Base-by-base conservation (phyloP, 1,140 invertebrate genomes). In the Conopomorpha cramerella region DNA sequence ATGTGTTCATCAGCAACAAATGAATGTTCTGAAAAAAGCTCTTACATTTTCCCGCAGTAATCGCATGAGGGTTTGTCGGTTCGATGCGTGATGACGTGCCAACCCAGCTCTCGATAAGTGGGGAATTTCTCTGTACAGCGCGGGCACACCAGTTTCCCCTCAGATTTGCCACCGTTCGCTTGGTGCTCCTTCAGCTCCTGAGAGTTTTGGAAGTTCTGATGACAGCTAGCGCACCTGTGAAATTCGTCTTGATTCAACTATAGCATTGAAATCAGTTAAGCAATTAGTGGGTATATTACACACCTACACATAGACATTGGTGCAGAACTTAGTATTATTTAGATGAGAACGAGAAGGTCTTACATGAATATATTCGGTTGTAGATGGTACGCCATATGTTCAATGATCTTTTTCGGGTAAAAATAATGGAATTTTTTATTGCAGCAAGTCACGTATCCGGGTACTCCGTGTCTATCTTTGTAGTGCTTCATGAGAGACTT, bases 341-440 rank as follows among this genome's bases (percentile, higher is more conserved):
- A n/a, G n/a, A n/a, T n/a, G n/a, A n/a, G n/a, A n/a, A n/a, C n/a
- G n/a, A n/a, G n/a, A n/a, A n/a, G n/a, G n/a, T n/a, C 59, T 66
- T 59, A 76, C 71, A 65, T 76, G 44, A 73, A 76, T 39, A 71
- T 72, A 31, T 71, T 66, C 10, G 58, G 57, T 42, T 76, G 71
- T 4, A 76, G 46, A 44, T 76, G 71, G 43, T 47, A 71, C 8
- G 71, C 71, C 71, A 76, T 73, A 36, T 76, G 71, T 36, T 76
- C 71, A 18, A 76, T 72, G 16, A 76, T 73, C 50, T 64, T 76
- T 40, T 73, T 73, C 0, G 68, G 68, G 39, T 67, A 70, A 34
- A 76, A 76, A 29, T 70, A 76, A 30, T 76, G 71, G 39, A 73
- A 73, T 41, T 76, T 70, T 45, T 73, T 76, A 3, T 70, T 56